These are phyloP conservation scores for Philereme transversata DNA, from an alignment of 2,888 invertebrate genomes.

Conservation along the genomic window DNA sequence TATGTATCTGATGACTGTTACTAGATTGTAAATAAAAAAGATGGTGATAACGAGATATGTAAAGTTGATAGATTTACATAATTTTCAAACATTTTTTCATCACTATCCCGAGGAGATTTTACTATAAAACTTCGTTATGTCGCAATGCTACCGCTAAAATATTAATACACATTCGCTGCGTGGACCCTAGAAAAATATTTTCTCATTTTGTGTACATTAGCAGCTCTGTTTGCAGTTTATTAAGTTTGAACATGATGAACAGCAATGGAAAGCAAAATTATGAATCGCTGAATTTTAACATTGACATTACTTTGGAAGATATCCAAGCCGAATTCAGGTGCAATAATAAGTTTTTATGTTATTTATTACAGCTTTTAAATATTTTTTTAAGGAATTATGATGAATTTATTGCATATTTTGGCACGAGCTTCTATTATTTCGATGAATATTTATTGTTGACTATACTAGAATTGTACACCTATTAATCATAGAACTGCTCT, in stretches of 20 bases:
- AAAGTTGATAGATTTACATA: not conserved
- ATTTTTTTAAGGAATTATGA: conserved; percentile 45
- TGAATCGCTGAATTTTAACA: conserved; percentile 36
- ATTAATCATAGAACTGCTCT: not conserved
- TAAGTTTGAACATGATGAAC: conserved; percentile 36
- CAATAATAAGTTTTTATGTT: conserved; percentile 49
- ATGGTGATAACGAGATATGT: too few relatives aligned
- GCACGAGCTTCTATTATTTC: conserved; percentile 2
- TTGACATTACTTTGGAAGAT: conserved; percentile 43
- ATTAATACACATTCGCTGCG: conserved; percentile 2
- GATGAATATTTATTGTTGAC: not conserved
- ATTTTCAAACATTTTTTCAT: too few relatives aligned
- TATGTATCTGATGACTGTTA: too few relatives aligned
- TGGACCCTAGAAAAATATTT: conserved; percentile 25
- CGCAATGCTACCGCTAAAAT: too few relatives aligned
- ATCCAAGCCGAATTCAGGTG: conserved; percentile 55
- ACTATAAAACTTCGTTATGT: conserved; percentile 45
- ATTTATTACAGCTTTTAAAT: conserved; percentile 54
- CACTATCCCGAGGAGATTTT: conserved; percentile 34
- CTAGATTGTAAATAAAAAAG: too few relatives aligned
- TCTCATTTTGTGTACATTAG: conserved; percentile 39
- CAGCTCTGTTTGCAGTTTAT: conserved; percentile 37
- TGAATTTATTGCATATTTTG: conserved; percentile 42
- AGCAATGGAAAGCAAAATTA: conserved; percentile 43
- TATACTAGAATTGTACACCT: too few relatives aligned